Conservation (phyloP, 2,797 vertebrate species). For the Enteromius anoplus region DNA sequence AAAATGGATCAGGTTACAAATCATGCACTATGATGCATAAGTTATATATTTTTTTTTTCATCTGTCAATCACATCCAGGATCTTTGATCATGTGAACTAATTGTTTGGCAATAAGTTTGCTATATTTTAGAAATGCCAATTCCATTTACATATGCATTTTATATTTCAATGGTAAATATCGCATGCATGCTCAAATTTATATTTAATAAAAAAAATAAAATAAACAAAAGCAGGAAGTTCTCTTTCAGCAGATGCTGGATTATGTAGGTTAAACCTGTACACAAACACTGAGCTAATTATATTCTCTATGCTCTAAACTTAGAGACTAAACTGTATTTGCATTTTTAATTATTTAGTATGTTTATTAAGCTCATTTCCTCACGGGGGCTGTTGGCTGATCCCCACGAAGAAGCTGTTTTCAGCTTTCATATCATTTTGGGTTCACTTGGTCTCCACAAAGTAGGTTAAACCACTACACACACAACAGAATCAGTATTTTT, state of each 20-base stretch:
- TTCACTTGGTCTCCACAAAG: neutral
- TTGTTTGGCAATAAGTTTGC: neutral
- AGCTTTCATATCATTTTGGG: neutral
- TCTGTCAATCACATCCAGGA: neutral
- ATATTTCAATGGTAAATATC: neutral
- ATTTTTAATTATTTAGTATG: neutral
- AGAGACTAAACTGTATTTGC: neutral
- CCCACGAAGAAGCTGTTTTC: neutral
- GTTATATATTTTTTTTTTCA: neutral
- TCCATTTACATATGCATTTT: neutral
- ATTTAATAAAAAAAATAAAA: neutral
- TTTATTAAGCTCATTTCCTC: neutral
- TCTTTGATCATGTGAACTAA: neutral
- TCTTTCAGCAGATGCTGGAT: neutral
- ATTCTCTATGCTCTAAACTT: neutral
- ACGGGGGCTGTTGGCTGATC: neutral
- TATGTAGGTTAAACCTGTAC: neutral
- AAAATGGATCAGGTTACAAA: neutral
- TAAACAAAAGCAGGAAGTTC: neutral
- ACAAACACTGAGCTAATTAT: neutral
- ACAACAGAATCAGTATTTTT: neutral
- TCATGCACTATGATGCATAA: neutral
- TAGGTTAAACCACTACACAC: neutral
- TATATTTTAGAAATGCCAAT: neutral
- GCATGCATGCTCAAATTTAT: neutral